A percentile compares a stretch with the other conserved stretches of the same genome.
These are phyloP conservation scores for Aplysina aerophoba DNA, from an alignment of 37 sponge, comb jelly and placozoan genomes.

Conservation along the genomic window DNA sequence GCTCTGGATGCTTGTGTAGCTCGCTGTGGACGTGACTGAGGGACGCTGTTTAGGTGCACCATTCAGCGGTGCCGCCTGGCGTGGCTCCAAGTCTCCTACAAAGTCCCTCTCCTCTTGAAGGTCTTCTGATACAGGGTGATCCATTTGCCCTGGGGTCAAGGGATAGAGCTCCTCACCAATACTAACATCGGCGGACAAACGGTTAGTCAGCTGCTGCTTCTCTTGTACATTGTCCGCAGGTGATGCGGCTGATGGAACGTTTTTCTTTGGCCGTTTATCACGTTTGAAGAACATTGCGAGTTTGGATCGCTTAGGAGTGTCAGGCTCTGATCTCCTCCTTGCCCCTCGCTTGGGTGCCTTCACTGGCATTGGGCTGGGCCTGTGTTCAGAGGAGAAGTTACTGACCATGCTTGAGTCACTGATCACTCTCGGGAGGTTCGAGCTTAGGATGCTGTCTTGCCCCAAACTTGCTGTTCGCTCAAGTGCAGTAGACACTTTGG, in stretches of 20 bases:
- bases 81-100: background rate
- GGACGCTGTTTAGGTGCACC: background rate
- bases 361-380: background rate
- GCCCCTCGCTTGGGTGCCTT: background rate
- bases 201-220: background rate
- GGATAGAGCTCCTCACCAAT: constrained; percentile 15
- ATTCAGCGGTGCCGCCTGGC: too few species aligned
- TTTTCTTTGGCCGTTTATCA: background rate
- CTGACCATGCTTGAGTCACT: constrained; percentile 9
- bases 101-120: background rate
- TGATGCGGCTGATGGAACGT: background rate
- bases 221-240: background rate
- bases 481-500: too few species aligned
- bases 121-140: too few species aligned
- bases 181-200: background rate
- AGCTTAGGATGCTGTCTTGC: too few species aligned
- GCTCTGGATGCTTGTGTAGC: constrained; percentile 14
- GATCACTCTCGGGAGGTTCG: background rate
- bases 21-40: background rate
- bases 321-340: background rate
- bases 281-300: constrained; percentile 22
- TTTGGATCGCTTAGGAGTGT: constrained; percentile 13
- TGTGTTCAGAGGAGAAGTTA: background rate
- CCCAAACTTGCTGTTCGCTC: too few species aligned
- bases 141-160: background rate